phyloP scores from a whole-genome alignment of 2,113 vertebrate genomes.

The Sceloporus tristichus region DNA sequence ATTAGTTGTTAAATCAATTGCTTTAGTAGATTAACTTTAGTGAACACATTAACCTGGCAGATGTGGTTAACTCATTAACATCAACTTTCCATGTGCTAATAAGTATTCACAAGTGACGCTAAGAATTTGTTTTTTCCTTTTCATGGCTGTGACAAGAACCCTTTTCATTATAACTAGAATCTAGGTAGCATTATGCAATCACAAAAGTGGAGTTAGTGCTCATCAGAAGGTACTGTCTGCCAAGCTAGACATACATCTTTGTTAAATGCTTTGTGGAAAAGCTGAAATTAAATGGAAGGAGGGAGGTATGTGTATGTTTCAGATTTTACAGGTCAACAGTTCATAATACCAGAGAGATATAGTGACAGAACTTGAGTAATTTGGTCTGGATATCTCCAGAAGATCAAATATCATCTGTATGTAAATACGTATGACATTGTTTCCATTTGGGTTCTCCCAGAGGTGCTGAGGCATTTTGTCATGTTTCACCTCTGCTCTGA shows the following conservation, averaged over 20 bases:
- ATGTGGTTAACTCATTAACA: neutral
- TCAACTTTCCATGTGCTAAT: neutral
- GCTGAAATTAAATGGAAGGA: neutral
- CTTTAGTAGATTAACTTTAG: neutral
- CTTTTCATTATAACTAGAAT: neutral
- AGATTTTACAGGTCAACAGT: no score
- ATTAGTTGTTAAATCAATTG: conserved; percentile 4
- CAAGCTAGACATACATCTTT: conserved; percentile 1
- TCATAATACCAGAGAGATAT: neutral
- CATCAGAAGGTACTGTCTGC: neutral
- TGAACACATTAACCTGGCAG: neutral
- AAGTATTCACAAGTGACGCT: neutral
- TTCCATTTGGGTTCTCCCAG: neutral
- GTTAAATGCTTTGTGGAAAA: neutral
- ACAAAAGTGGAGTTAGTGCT: neutral
- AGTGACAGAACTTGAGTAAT: neutral
- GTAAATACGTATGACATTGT: conserved; percentile 26
- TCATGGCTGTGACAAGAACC: neutral
- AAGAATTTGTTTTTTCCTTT: neutral
- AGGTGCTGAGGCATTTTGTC: neutral
- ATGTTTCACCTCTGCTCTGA: conserved; percentile 12
- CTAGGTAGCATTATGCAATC: neutral
- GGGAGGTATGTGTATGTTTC: neutral
- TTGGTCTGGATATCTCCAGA: neutral
- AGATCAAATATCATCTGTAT: neutral